Base-by-base conservation (phyloP, 2,797 vertebrate species). In the Chelmon rostratus region DNA sequence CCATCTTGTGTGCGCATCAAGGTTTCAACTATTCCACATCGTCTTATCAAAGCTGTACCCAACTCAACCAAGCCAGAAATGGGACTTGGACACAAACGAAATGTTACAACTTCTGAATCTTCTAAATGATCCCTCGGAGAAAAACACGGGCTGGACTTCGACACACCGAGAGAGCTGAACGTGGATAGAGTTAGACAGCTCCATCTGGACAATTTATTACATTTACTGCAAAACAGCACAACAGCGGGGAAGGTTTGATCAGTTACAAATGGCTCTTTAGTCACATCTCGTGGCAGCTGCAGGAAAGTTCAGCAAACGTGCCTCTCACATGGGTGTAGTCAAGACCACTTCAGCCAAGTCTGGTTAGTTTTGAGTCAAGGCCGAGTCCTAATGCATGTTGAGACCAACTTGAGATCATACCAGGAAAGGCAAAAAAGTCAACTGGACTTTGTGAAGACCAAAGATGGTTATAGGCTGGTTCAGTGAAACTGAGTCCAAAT, bases 1-100 rank as follows among this genome's bases (percentile, higher is more conserved):
- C n/a, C n/a, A n/a, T n/a, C 75, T 82, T 86, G 69, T 73, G 83
- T 50, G 25, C 15, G 28, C 59, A 12, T 56, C 25, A 10, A 58
- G 13, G 49, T 73, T 23, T 58, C 18, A n/a, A 31, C 18, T 2
- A 76, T 53, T 54, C 82, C 49, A 53, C 53, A 10, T 28, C 50
- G 21, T 46, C 35, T 11, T 2, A 38, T 62, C 59, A 67, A 52
- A n/a, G 28, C 6, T 50, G 7, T 4, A 13, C 19, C 28, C 46
- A 40, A 72, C 19, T n/a, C 12, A 23, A n/a, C n/a, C n/a, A n/a
- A n/a, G n/a, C n/a, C n/a, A n/a, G n/a, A n/a, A n/a, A n/a, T n/a
- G n/a, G n/a, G n/a, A n/a, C n/a, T n/a, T n/a, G n/a, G 53, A 23
- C 11, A 63, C 18, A 1, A 69, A 49, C 49, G 59, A 75, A 28